Base-by-base conservation (phyloP, 2,888 invertebrate genomes). In the Polymixis flavicincta region DNA sequence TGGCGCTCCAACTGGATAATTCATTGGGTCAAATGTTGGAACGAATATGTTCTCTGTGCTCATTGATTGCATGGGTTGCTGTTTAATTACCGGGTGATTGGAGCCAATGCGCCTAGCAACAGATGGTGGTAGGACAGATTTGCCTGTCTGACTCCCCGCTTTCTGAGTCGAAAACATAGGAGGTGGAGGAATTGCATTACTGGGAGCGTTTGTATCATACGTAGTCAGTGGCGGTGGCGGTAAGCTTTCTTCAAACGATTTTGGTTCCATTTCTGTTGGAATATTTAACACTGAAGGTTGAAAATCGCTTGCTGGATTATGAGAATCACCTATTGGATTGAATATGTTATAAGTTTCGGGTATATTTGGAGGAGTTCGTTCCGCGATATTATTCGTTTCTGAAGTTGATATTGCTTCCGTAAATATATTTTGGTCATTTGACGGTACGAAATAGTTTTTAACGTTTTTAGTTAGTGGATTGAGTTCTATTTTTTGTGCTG, bases 61-160 rank as follows among this genome's bases (percentile, higher is more conserved):
- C 2, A 86, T 76, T 14, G 90, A 77, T 13, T 89, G 88, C 22
- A 88, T 78, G 4, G 87, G 77, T 80, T 92, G 92, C 9, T 89
- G 88, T 89, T 93, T 95, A 0, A 94, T 91, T 2, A 93, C 82
- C 1, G 94, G 93, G 73, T 95, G 94, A 76, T 93, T 93, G 0
- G 93, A 91, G 0, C 93, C 89, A 77, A 96, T 92, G 25, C 95
- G 92, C 68, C 96, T 93, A 32, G 96, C 96, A 0, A 96, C 94
- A 0, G 96, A 96, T 0, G 96, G 96, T 11, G 96, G 96, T 81
- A 96, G 83, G 3, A 96, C 87, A 0, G 94, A 81, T 80, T 93
- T 95, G 28, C 88, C 92, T n/a, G 88, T 59, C 71, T 90, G 90
- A 67, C 84, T 89, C 9, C 92, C 92, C 57, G 78, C 90, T 74